Base-by-base conservation (phyloP, 2,888 invertebrate species). In the Apeira syringaria region DNA sequence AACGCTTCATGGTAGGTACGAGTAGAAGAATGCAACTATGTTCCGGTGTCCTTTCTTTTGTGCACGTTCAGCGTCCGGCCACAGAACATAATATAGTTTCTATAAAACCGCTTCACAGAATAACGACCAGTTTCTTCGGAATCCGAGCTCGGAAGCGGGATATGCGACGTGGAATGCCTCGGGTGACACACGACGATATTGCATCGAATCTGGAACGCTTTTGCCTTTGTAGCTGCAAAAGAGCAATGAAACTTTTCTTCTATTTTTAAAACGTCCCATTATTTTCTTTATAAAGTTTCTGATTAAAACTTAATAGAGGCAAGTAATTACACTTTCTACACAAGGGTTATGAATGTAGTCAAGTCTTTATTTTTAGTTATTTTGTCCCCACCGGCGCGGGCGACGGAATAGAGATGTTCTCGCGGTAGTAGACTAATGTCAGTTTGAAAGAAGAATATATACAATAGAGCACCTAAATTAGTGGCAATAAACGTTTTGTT, bases 181-280 rank as follows among this genome's bases (percentile, higher is more conserved):
- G 59, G 50, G 53, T 51, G 64, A 61, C 63, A 66, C 54, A 58
- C 61, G 55, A 64, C 60, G 50, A 62, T 66, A 64, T 70, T 68
- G 65, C 64, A 62, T 35, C 35, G 30, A 35, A 42, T 18, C n/a
- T 17, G 6, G 41, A 24, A 30, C 30, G 30, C 35, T 25, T 25
- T 30, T 42, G 20, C 35, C 29, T 25, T 30, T 42, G 20, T 33
- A 25, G 29, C 29, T 24, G 35, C 26, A 26, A 9, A 29, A 29
- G 29, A 18, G 8, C 20, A 27, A 8, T 20, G 20, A 20, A 20
- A 20, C 5, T 6, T n/a, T n/a, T 5, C 20, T 5, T 20, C 7
- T 20, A 20, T 28, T 22, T 34, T 35, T 27, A 3, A 26, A 26
- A 27, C 27, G 27, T 12, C 8, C 7, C 20, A 20, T 20, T 2